Conservation (phyloP, 1,140 invertebrate genomes). For the Caerostris darwini region DNA sequence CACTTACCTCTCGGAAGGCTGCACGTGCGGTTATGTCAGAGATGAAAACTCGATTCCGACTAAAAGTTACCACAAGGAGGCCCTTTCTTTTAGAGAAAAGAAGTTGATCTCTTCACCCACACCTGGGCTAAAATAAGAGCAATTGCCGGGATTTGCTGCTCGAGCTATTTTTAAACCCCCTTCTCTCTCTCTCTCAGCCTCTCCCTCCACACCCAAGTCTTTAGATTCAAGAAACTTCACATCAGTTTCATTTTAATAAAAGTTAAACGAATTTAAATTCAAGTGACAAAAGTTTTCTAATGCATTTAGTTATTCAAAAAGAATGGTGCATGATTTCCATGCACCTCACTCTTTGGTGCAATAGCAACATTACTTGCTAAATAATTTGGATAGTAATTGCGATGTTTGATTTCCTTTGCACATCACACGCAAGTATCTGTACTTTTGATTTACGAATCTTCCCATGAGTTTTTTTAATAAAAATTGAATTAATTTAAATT, state of each 20-base stretch:
- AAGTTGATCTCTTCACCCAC: slow-evolving; percentile 53
- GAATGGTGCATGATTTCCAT: no score
- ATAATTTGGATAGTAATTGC: no score
- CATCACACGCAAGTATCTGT: rapidly evolving
- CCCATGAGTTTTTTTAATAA: no score
- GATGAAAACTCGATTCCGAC: slow-evolving; percentile 21
- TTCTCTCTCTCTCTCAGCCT: not conserved
- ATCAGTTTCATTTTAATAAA: not conserved
- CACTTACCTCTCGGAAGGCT: slow-evolving; percentile 7
- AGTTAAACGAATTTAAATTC: no score
- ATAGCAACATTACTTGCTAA: no score
- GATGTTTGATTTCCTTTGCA: no score
- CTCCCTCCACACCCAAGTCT: not conserved
- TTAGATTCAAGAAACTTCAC: not conserved
- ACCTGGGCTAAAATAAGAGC: slow-evolving; percentile 68
- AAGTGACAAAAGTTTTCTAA: no score
- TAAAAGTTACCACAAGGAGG: slow-evolving; percentile 5
- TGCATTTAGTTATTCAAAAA: no score
- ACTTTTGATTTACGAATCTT: no score
- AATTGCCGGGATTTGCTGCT: slow-evolving; percentile 27
- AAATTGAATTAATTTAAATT: no score
- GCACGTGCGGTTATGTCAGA: slow-evolving; percentile 61
- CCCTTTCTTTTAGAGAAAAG: slow-evolving; percentile 52
- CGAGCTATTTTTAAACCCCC: slow-evolving; percentile 2
- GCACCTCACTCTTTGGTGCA: no score